phyloP scores from a whole-genome alignment of 2,888 invertebrate genomes.

The Aphidoletes aphidimyza region DNA sequence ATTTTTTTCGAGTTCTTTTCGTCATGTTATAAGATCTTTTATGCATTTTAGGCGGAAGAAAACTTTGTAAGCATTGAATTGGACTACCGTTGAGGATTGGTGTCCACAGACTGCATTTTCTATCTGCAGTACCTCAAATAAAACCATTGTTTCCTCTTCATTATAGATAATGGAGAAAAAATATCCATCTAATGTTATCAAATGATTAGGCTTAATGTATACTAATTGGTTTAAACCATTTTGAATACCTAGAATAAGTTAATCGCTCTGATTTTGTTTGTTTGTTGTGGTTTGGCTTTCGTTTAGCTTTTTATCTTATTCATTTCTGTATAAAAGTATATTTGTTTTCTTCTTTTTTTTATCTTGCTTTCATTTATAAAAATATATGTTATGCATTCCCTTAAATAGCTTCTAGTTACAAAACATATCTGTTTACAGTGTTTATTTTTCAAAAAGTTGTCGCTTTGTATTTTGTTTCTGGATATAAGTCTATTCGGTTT shows the following conservation, averaged over 20 bases:
- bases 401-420: constrained; percentile 25
- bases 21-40: not conserved
- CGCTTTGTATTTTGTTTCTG: not conserved
- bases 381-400: constrained; percentile 3
- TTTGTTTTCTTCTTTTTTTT: not conserved
- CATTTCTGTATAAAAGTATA: constrained; percentile 12
- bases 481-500: not conserved
- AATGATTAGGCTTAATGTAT: not conserved
- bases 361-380: not conserved
- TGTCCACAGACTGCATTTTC: too few relatives aligned
- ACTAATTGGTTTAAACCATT: not conserved
- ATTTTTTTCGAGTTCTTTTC: not conserved
- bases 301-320: not conserved
- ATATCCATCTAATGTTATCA: too few relatives aligned
- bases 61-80: not conserved
- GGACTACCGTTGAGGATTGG: not conserved
- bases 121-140: too few relatives aligned
- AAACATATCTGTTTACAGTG: not conserved
- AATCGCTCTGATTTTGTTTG: not conserved
- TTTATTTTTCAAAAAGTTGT: not conserved
- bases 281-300: not conserved
- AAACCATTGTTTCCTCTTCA: too few relatives aligned
- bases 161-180: too few relatives aligned
- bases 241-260: not conserved
- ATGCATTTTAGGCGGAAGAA: constrained; percentile 24